Evolutionary conservation across 2,113 vertebrate species (phyloP), one percentile per base, ranked within the genome.

Genomic region (Amazona vittata): DNA sequence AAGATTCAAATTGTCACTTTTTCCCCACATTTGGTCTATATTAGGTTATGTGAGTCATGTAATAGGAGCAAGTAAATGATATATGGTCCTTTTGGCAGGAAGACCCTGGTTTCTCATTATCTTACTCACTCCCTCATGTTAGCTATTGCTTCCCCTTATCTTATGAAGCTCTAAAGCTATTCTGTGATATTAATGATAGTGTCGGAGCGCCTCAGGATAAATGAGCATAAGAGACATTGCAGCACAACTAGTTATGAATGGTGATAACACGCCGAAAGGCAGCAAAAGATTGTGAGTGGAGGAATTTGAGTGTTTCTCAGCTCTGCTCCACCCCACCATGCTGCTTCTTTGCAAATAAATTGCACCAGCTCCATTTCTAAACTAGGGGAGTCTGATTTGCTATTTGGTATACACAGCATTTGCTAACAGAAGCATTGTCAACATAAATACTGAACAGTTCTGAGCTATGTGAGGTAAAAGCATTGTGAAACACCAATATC

Each of bases 101-200:
- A 62, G 26, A 35, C 9, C 69, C 11, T 3, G 6, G 11, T 69
- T 67, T 47, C 25, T 21, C 14, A n/a, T 68, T 20, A 68, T 26
- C 25, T 14, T 55, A 8, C 0, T 1, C 31, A 19, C 14, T 84
- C 21, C 29, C 2, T 33, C 11, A 5, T 4, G 2, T 29, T 79
- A 29, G 4, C n/a, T 79, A 12, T 68, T 0, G 0, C 52, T 91
- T 76, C 12, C 8, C 9, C 16, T 21, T 62, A 12, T 29, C 5
- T 33, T 60, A 21, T 9, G 25, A 47, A 47, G 25, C n/a, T 60
- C 39, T 47, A 15, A 70, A 39, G 33, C 55, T 59, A 15, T 21
- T 59, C 55, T 59, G 15, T 59, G 33, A n/a, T 31, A 13, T 44
- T 50, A 39, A 12, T 15, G 24, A n/a, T 6, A 9, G 4, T 47